Evolutionary conservation across 2,113 vertebrate genomes (phyloP).

Genomic region (Geococcyx californianus): DNA sequence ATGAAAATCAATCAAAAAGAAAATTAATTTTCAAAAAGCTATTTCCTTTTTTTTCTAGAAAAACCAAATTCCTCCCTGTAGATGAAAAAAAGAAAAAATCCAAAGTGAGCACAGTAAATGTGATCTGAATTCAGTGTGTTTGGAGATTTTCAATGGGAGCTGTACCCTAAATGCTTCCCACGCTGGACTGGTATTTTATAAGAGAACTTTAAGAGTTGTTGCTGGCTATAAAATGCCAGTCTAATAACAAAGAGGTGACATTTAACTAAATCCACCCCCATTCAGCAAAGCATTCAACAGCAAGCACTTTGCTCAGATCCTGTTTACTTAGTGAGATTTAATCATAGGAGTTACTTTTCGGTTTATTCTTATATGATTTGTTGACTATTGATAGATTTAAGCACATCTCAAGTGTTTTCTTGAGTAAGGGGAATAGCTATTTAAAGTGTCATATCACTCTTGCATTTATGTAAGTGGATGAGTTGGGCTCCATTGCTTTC

Average conservation of each 20-base stretch:
- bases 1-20: neutral
- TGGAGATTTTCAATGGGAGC: neutral
- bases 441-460: neutral
- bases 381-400: neutral
- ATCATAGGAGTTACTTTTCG: neutral
- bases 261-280: conserved; percentile 35
- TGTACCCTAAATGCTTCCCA: neutral
- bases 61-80: neutral
- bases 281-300: neutral
- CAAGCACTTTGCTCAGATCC: neutral
- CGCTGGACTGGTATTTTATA: neutral
- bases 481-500: neutral
- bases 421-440: neutral
- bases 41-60: neutral
- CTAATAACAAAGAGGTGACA: conserved; percentile 41
- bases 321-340: neutral
- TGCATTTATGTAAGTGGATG: neutral
- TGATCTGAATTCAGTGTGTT: neutral
- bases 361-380: neutral
- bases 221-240: conserved; percentile 25
- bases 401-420: neutral
- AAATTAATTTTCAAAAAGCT: neutral
- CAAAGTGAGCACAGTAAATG: neutral
- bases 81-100: neutral
- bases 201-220: neutral